Conservation (phyloP, 2,888 invertebrate genomes). For the Tillus elongatus region DNA sequence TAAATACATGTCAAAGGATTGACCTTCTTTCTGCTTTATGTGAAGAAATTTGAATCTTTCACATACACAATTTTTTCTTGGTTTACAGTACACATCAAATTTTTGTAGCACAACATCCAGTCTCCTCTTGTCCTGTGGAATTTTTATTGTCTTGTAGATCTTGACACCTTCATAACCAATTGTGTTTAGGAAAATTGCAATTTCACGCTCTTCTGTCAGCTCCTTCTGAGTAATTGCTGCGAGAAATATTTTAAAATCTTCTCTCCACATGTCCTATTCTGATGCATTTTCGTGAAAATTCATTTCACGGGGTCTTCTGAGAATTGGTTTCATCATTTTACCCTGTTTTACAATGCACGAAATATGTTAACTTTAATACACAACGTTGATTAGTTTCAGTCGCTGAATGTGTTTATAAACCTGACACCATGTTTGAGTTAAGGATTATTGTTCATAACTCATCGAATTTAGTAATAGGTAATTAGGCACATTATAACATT, state of each 20-base stretch:
- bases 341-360: too few relatives aligned
- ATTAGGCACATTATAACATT: too few relatives aligned
- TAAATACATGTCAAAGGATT: slow-evolving; percentile 22
- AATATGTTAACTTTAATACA: too few relatives aligned
- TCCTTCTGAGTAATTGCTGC: slow-evolving; percentile 20
- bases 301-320: slow-evolving; percentile 8
- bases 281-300: slow-evolving; percentile 8
- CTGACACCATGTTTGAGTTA: too few relatives aligned
- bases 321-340: not conserved
- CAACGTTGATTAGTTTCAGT: too few relatives aligned
- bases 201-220: slow-evolving; percentile 16
- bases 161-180: slow-evolving; percentile 24
- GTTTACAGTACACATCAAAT: slow-evolving; percentile 17
- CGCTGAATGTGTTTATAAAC: too few relatives aligned
- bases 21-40: slow-evolving; percentile 19
- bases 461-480: too few relatives aligned
- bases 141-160: slow-evolving; percentile 20
- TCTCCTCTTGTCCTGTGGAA: slow-evolving; percentile 16
- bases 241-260: slow-evolving; percentile 20
- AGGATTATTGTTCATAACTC: too few relatives aligned
- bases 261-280: slow-evolving; percentile 20
- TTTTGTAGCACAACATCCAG: slow-evolving; percentile 16
- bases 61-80: slow-evolving; percentile 13
- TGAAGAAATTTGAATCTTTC: slow-evolving; percentile 19
- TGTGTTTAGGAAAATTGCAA: slow-evolving; percentile 21